Evolutionary conservation across 2,797 vertebrate genomes (phyloP).

Genomic region (Gallinago nigripennis): DNA sequence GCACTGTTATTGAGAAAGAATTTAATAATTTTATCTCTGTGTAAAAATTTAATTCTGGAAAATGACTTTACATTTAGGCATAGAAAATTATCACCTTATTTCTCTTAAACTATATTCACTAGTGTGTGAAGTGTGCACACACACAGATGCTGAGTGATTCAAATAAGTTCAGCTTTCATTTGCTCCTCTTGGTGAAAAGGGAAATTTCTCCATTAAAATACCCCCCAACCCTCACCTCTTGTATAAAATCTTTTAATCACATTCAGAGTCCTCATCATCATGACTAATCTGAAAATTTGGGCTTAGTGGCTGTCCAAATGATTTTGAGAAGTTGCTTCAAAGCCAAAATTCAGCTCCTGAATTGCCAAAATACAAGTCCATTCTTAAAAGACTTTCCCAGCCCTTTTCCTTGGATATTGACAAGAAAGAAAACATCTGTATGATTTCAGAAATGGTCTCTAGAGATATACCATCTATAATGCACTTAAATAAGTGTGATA

Average conservation of each 20-base stretch:
- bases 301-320: neutral
- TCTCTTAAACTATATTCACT: neutral
- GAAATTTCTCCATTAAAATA: neutral
- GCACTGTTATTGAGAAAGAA: slow-evolving; percentile 10
- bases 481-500: neutral
- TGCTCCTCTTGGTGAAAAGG: neutral
- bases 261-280: neutral
- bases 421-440: neutral
- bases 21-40: neutral
- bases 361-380: neutral
- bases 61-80: neutral
- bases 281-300: neutral
- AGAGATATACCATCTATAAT: neutral
- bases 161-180: neutral
- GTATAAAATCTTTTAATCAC: neutral
- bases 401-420: neutral
- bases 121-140: neutral
- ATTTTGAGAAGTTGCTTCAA: neutral
- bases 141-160: neutral
- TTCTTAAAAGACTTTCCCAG: neutral
- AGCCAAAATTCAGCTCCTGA: neutral
- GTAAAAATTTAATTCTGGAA: slow-evolving; percentile 36
- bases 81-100: neutral
- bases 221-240: rapidly evolving
- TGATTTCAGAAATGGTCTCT: neutral